Evolutionary conservation across 2,113 vertebrate species (phyloP), one percentile per base, ranked within the genome.

Genomic region (Xenus cinereus): DNA sequence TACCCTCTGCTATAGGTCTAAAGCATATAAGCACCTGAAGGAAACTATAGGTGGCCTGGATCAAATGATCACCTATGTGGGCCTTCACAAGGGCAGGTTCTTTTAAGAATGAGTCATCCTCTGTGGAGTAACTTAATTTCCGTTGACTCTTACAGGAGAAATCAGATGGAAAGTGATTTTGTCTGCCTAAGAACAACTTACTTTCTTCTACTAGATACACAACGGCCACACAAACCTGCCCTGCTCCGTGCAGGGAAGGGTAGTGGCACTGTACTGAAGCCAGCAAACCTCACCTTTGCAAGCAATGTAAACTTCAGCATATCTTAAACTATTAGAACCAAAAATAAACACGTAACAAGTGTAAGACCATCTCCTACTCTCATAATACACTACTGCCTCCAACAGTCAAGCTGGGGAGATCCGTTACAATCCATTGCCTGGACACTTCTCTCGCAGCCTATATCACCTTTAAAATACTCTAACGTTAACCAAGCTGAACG

Each of bases 331-430:
- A 91, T 45, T 46, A 82, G 77, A 89, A 95, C 80, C 66, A 95
- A 96, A 96, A 95, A 84, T 73, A 95, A 92, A 46, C 69, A 85
- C 0, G 1, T 83, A 92, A 71, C 71, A 95, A 95, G 84, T 66
- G 33, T 50, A 87, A 87, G 78, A 64, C 77, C 81, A 89, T 89
- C 86, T 79, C 64, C 71, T 35, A 79, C 27, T 97, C 96, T 95
- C 23, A 85, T 94, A 95, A 97, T 95, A 78, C 96, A 80, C 96
- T 97, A 87, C 94, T 97, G 97, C 97, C 97, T 97, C 97, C 96
- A 97, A 87, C 96, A 96, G 97, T 95, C 87, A 4, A 84, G 59
- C 93, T 83, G 89, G 62, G 62, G 50, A 89, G 89, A 93, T 85
- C 96, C 77, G 80, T 95, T 92, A 87, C 28, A 76, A 35, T 45